phyloP scores from a whole-genome alignment of 2,797 vertebrate species.

The Enteromius fasciolatus region DNA sequence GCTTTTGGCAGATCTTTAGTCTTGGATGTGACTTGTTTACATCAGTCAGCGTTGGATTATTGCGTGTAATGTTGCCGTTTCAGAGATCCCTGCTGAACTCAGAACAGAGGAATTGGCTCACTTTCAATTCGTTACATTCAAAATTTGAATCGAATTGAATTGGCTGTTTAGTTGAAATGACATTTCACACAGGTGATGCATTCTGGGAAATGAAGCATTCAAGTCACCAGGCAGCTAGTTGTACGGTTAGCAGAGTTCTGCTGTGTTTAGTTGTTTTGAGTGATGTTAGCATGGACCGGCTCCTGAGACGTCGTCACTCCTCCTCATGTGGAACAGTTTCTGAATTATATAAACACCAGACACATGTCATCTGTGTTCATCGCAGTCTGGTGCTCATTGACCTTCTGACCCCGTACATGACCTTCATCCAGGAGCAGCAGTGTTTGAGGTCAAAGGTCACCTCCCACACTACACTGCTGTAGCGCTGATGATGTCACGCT shows the following conservation, averaged over 20 bases:
- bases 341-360: neutral
- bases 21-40: neutral
- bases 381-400: constrained; percentile 11
- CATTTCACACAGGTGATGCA: neutral
- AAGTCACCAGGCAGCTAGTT: neutral
- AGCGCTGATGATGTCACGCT: too few species aligned
- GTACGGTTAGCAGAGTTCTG: neutral
- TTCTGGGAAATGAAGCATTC: neutral
- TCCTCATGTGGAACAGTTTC: neutral
- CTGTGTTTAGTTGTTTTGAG: neutral
- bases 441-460: constrained; percentile 30
- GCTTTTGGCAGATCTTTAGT: neutral
- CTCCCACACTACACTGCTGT: constrained; percentile 11
- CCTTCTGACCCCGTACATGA: neutral
- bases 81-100: neutral
- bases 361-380: neutral
- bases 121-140: neutral
- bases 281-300: neutral
- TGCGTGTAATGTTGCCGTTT: neutral
- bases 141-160: neutral
- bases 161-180: neutral
- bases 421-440: neutral
- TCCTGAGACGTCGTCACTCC: neutral
- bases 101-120: neutral
- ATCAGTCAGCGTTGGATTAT: neutral